phyloP scores from a whole-genome alignment of 2,888 invertebrate genomes.

The Cephus pygmeus region DNA sequence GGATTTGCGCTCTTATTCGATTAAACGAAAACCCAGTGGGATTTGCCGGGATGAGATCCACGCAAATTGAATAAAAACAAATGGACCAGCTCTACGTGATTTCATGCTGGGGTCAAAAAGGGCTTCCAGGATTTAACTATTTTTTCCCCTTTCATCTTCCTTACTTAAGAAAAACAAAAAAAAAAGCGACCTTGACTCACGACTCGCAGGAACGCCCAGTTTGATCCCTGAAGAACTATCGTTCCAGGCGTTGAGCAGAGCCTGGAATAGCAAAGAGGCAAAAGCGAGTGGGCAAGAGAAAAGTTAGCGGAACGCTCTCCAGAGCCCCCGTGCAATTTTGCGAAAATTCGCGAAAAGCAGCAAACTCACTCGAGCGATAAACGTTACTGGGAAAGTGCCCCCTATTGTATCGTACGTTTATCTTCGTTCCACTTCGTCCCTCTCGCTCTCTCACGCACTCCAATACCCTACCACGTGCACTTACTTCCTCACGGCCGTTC shows the following conservation, averaged over 20 bases:
- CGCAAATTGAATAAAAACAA: conserved; percentile 14
- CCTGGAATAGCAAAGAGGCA: background rate
- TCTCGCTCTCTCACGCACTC: background rate
- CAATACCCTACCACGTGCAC: background rate
- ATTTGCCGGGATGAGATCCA: background rate
- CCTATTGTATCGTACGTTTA: background rate
- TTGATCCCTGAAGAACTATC: background rate
- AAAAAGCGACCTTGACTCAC: background rate
- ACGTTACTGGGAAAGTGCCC: too few species aligned
- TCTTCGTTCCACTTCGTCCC: background rate
- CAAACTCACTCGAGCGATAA: too few species aligned
- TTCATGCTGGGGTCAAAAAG: background rate
- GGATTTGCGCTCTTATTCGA: background rate
- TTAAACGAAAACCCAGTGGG: background rate
- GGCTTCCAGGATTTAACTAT: background rate
- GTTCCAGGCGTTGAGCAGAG: background rate
- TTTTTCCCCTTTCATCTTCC: background rate
- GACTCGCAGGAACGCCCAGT: background rate
- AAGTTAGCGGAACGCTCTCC: background rate
- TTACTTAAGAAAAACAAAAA: background rate
- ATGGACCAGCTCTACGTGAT: background rate
- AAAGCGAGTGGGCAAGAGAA: background rate
- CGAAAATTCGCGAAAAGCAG: background rate
- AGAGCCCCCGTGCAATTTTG: background rate
- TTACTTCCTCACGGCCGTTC: background rate